A percentile compares a stretch with the other conserved stretches of the same genome.
phyloP scores from a whole-genome alignment of 1,140 invertebrate species.

The Lamellibrachia luymesi region DNA sequence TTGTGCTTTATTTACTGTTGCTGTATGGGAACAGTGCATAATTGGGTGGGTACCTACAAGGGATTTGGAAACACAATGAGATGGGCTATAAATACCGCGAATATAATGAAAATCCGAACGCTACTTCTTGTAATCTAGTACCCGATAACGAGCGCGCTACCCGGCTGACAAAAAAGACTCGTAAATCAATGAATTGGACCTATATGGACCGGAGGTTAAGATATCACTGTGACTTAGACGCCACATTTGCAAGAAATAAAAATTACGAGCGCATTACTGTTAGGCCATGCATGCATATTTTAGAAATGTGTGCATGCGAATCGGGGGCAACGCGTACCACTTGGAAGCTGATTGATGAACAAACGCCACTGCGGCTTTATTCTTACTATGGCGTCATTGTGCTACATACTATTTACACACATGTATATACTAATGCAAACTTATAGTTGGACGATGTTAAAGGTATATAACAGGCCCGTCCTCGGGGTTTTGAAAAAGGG shows the following conservation, averaged over 20 bases:
- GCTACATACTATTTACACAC: too few relatives aligned
- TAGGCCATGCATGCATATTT: not conserved
- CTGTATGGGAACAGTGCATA: not conserved
- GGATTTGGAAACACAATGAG: not conserved
- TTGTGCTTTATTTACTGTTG: not conserved
- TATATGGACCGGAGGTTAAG: not conserved
- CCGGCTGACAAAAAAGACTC: not conserved
- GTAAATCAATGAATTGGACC: not conserved
- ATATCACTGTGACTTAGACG: not conserved
- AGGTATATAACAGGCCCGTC: too few relatives aligned
- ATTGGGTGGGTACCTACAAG: not conserved
- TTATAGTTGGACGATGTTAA: not conserved
- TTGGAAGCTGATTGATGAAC: not conserved
- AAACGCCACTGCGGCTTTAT: not conserved
- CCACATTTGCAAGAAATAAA: slow-evolving; percentile 1
- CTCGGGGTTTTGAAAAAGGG: too few relatives aligned
- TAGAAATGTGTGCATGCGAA: not conserved
- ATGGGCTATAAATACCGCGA: not conserved
- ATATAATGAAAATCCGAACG: not conserved
- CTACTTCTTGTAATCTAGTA: not conserved
- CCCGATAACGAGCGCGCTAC: not conserved
- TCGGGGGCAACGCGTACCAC: not conserved
- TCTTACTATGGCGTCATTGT: not conserved
- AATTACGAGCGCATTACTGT: slow-evolving; percentile 4
- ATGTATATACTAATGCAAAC: not conserved